phyloP scores from a whole-genome alignment of 2,113 vertebrate species.

The Telmatochromis sp. region DNA sequence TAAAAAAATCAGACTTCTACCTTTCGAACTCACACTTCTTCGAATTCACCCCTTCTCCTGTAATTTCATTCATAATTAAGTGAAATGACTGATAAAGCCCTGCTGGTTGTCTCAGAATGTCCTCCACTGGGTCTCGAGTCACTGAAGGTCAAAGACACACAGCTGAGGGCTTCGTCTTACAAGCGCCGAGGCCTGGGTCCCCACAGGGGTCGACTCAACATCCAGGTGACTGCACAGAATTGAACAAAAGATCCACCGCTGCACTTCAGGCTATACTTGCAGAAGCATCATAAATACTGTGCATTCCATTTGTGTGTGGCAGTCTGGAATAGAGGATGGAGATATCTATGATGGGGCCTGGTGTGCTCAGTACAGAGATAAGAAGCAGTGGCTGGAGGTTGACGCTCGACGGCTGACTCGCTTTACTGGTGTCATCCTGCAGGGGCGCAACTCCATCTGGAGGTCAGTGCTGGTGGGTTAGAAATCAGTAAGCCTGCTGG shows the following conservation, averaged over 20 bases:
- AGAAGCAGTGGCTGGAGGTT: slow-evolving; percentile 82
- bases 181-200: slow-evolving; percentile 82
- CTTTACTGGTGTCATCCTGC: slow-evolving; percentile 84
- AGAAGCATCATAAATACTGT: not conserved
- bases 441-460: slow-evolving; percentile 90
- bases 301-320: not conserved
- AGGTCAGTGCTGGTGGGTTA: slow-evolving; percentile 66
- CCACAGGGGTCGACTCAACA: slow-evolving; percentile 88
- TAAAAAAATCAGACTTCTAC: not conserved
- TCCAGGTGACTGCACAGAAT: slow-evolving; percentile 71
- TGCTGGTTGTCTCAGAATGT: slow-evolving; percentile 72
- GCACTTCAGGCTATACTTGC: not conserved
- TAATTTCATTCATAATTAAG: not conserved
- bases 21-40: not conserved
- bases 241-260: accelerated
- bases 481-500: not conserved
- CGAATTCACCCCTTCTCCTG: not conserved
- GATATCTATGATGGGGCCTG: slow-evolving; percentile 86
- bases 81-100: not conserved
- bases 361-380: slow-evolving; percentile 77
- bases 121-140: slow-evolving; percentile 91
- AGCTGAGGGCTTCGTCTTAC: slow-evolving; percentile 85
- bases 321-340: slow-evolving; percentile 86
- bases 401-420: slow-evolving; percentile 71
- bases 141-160: slow-evolving; percentile 80